Evolutionary conservation across 2,888 invertebrate genomes (phyloP).

Genomic region (Patella pellucida): DNA sequence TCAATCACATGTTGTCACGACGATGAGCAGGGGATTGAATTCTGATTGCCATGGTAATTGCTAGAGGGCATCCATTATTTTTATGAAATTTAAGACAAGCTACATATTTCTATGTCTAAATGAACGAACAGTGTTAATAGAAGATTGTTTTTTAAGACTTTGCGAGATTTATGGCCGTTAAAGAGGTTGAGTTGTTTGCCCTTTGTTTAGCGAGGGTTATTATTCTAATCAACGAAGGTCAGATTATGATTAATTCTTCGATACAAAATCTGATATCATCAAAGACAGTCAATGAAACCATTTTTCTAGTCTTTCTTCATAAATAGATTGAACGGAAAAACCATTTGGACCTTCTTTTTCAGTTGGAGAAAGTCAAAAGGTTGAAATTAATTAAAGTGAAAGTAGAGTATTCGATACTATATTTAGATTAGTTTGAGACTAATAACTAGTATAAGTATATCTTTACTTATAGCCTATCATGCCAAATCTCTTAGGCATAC

Average conservation of each 20-base stretch:
- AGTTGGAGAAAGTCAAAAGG: too few species aligned
- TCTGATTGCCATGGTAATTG: constrained; percentile 10
- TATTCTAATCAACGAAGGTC: background rate
- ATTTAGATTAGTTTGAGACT: too few species aligned
- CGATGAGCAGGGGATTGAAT: constrained; percentile 8
- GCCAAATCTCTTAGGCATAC: too few species aligned
- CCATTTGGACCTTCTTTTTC: too few species aligned
- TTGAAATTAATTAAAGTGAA: too few species aligned
- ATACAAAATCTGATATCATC: too few species aligned
- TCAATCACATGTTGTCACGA: constrained; percentile 6
- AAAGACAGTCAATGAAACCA: too few species aligned
- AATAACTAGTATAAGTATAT: too few species aligned
- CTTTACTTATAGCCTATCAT: too few species aligned
- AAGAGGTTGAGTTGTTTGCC: background rate
- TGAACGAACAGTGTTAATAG: background rate
- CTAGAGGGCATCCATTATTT: constrained; percentile 8
- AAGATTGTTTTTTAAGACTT: background rate
- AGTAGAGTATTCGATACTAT: too few species aligned
- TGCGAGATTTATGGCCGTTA: background rate
- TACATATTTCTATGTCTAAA: background rate
- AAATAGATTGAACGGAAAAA: too few species aligned
- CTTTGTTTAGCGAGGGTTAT: background rate
- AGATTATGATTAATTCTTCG: background rate
- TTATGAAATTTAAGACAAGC: constrained; percentile 10
- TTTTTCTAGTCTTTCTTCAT: too few species aligned